Percentiles rank a stretch among this genome's conserved stretches.
phyloP scores from a whole-genome alignment of 2,797 vertebrate species.

The Ceryle rudis region DNA sequence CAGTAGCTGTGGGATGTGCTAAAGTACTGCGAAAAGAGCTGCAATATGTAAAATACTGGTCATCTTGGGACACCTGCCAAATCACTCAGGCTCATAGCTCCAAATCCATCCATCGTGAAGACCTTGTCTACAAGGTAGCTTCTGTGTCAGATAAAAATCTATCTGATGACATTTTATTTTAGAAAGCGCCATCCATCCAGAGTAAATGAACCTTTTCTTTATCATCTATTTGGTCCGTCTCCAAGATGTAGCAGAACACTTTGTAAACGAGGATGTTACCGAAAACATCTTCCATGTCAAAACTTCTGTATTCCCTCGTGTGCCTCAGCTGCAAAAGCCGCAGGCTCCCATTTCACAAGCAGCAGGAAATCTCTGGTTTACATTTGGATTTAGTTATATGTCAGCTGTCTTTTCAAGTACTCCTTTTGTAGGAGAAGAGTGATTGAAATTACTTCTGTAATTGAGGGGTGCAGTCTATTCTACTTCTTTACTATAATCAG shows the following conservation, averaged over 20 bases:
- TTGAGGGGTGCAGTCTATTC: neutral
- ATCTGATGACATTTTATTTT: neutral
- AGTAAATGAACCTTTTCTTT: conserved; percentile 15
- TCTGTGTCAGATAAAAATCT: conserved; percentile 24
- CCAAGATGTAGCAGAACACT: neutral
- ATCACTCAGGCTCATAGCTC: neutral
- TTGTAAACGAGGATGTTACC: neutral
- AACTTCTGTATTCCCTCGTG: neutral
- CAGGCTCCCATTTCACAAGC: neutral
- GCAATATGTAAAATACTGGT: neutral
- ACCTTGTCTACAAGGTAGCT: conserved; percentile 4
- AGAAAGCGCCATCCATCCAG: neutral
- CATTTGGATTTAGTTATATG: neutral
- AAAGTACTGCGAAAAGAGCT: neutral
- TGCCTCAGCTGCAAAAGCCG: rapidly evolving
- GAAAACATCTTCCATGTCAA: neutral
- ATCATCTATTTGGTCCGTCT: neutral
- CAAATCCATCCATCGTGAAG: neutral
- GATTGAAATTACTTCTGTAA: neutral
- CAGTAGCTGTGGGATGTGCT: neutral
- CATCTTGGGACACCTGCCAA: neutral
- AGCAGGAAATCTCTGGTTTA: neutral
- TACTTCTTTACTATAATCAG: neutral
- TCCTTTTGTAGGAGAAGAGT: neutral
- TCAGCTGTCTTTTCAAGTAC: neutral